Conservation (phyloP, 2,888 invertebrate species). For the Zygaena filipendulae region DNA sequence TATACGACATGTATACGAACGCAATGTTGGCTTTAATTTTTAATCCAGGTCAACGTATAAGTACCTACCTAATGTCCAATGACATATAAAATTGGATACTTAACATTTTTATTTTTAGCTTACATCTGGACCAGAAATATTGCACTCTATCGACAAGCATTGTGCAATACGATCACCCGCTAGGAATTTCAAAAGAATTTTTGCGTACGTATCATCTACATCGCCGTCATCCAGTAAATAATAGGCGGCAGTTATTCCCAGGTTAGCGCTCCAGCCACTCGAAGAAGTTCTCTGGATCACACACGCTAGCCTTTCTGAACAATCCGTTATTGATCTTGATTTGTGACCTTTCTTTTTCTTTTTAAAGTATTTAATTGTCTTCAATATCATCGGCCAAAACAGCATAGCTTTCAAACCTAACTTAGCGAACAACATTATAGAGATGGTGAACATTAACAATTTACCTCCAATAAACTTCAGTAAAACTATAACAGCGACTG, state of each 20-base stretch:
- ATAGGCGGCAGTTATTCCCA: constrained; percentile 52
- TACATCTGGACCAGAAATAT: constrained; percentile 53
- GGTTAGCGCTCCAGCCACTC: constrained; percentile 40
- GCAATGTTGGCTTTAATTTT: no score
- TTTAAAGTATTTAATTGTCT: constrained; percentile 52
- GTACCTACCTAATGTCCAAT: no score
- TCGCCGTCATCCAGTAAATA: constrained; percentile 49
- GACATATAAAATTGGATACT: no score
- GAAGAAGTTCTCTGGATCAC: constrained; percentile 40
- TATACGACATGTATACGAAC: no score
- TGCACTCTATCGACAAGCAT: constrained; percentile 59
- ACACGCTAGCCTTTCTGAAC: constrained; percentile 50
- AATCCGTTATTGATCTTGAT: constrained; percentile 45
- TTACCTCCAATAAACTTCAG: constrained; percentile 50
- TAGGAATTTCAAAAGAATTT: constrained; percentile 46
- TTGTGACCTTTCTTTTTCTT: constrained; percentile 45
- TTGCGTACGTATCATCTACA: constrained; percentile 43
- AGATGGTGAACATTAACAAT: constrained; percentile 45
- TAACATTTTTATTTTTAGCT: no score
- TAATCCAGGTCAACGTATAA: no score
- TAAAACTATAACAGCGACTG: constrained; percentile 46
- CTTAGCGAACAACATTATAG: constrained; percentile 45
- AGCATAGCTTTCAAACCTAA: constrained; percentile 48
- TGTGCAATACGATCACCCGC: constrained; percentile 54
- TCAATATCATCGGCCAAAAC: constrained; percentile 56